Evolutionary conservation across 2,113 vertebrate species (phyloP).

Genomic region (Prionailurus viverrinus): DNA sequence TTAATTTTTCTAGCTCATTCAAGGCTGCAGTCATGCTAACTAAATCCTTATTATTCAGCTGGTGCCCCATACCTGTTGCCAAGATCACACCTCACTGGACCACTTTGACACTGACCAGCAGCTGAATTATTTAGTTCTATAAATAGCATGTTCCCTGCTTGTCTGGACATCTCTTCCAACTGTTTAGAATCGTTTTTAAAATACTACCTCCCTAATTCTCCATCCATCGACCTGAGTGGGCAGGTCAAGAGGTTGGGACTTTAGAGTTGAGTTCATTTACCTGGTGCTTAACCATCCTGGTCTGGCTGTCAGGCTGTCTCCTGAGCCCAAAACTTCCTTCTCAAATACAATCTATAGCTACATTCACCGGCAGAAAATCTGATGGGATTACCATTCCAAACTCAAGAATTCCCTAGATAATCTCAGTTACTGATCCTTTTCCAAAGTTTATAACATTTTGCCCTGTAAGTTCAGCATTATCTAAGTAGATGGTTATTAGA

Average conservation of each 20-base stretch:
- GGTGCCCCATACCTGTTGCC: not conserved
- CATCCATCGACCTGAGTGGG: not conserved
- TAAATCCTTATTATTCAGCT: not conserved
- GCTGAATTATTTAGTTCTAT: not conserved
- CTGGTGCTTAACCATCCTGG: not conserved
- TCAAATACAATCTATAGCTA: not conserved
- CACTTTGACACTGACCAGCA: conserved; percentile 13
- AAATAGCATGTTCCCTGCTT: not conserved
- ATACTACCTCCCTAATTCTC: not conserved
- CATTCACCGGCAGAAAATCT: not conserved
- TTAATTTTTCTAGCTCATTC: conserved; percentile 12
- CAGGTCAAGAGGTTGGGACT: not conserved
- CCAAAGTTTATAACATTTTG: conserved; percentile 26
- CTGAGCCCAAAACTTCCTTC: conserved; percentile 7
- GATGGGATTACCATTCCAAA: conserved; percentile 34
- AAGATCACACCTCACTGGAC: conserved; percentile 14
- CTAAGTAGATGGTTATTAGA: not conserved
- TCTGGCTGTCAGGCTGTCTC: not conserved
- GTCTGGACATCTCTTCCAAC: not conserved
- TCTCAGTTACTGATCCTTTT: not conserved
- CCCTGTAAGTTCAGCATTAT: not conserved
- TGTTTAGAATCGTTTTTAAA: not conserved
- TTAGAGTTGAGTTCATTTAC: conserved; percentile 10
- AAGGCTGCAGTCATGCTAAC: not conserved
- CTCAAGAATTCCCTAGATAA: conserved; percentile 34